Conservation (phyloP, 2,888 invertebrate species). For the Aphodius sticticus region DNA sequence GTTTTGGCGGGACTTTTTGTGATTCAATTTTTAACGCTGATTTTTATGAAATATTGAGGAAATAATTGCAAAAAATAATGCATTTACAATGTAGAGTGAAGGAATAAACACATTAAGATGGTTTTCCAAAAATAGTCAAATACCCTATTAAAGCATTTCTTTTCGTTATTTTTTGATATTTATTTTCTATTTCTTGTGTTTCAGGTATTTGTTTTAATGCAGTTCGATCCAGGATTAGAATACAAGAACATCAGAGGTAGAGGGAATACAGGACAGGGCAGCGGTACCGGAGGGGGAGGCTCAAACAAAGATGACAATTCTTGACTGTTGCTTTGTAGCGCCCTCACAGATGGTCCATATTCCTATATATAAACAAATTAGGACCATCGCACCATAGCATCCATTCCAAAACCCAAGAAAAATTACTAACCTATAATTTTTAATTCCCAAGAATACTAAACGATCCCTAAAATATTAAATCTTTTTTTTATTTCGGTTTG, state of each 20-base stretch:
- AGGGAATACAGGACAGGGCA: conserved; percentile 61
- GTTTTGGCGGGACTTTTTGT: no score
- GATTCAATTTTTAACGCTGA: no score
- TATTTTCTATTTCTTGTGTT: conserved; percentile 14
- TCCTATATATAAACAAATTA: conserved; percentile 77
- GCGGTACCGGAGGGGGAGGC: conserved; percentile 70
- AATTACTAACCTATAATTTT: conserved; percentile 26
- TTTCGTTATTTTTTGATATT: no score
- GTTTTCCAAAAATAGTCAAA: no score
- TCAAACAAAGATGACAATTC: conserved; percentile 92
- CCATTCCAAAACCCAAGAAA: conserved; percentile 45
- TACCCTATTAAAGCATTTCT: no score
- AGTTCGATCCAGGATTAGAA: conserved; percentile 97
- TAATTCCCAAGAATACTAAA: neutral
- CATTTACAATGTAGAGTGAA: no score
- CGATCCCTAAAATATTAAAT: neutral
- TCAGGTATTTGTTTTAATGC: conserved; percentile 97
- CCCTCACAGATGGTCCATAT: conserved; percentile 98
- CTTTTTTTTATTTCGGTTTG: conserved; percentile 7
- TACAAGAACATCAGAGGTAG: conserved; percentile 86
- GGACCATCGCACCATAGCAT: conserved; percentile 39
- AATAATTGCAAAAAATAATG: no score
- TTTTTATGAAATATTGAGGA: no score
- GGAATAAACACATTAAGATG: no score
- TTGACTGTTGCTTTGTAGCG: conserved; percentile 99